A percentile compares a stretch with the other conserved stretches of the same genome.
These are phyloP conservation scores for Pipistrellus pygmaeus DNA, from an alignment of 2,797 vertebrate species.

Conservation along the genomic window DNA sequence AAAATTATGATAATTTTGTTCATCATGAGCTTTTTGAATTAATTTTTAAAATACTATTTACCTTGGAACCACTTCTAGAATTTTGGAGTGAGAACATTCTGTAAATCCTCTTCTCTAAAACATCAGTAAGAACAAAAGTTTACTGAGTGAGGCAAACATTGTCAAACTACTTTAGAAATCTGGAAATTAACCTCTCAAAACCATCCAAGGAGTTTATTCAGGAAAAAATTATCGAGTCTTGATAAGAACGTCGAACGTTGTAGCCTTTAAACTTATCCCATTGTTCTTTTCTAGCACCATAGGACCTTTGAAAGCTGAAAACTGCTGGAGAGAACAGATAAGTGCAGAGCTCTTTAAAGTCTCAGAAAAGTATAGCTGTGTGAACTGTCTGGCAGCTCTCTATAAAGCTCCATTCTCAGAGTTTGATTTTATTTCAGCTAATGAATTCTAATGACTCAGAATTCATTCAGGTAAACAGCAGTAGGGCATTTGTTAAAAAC, in stretches of 20 bases:
- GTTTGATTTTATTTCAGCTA: not conserved
- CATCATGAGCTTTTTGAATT: slow-evolving; percentile 9
- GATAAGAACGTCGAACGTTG: not conserved
- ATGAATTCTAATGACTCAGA: not conserved
- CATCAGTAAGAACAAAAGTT: not conserved
- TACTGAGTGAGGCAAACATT: not conserved
- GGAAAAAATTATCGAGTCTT: not conserved
- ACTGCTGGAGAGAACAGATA: not conserved
- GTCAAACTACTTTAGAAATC: slow-evolving; percentile 8
- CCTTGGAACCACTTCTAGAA: slow-evolving; percentile 23
- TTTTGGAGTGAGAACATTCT: not conserved
- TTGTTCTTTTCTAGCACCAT: not conserved
- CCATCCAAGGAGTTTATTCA: not conserved
- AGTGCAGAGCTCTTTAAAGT: not conserved
- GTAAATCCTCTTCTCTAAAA: not conserved
- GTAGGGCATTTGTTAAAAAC: not conserved
- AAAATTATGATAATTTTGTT: slow-evolving; percentile 3
- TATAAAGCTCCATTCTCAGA: not conserved
- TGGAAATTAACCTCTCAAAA: not conserved
- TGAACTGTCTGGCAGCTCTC: not conserved
- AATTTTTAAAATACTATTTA: not conserved
- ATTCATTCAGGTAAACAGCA: not conserved
- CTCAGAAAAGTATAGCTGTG: not conserved
- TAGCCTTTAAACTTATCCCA: not conserved
- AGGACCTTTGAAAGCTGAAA: not conserved